Evolutionary conservation across 2,888 invertebrate genomes (phyloP).

Genomic region (Caenorhabditis doughertyi): DNA sequence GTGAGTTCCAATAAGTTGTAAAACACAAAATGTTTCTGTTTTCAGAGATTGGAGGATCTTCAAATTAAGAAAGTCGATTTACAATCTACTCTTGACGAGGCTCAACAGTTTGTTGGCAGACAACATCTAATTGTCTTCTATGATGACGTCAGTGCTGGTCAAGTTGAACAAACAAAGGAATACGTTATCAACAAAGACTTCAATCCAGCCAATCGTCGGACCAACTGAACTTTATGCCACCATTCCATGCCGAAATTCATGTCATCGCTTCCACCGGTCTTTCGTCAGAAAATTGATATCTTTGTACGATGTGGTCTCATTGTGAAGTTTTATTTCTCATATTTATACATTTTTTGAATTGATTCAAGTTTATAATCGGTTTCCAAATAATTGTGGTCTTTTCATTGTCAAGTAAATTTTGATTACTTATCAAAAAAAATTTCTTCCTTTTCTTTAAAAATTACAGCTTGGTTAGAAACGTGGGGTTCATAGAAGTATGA

Average conservation of each 20-base stretch:
- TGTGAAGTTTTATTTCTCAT: too few species aligned
- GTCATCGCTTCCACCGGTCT: not conserved
- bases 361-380: too few species aligned
- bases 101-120: conserved; percentile 47
- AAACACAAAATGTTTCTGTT: not conserved
- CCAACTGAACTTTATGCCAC: not conserved
- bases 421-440: too few species aligned
- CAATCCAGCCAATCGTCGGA: conserved; percentile 13
- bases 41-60: conserved; percentile 54
- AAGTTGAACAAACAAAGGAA: conserved; percentile 14
- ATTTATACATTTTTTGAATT: too few species aligned
- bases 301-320: too few species aligned
- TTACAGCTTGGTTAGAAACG: too few species aligned
- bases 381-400: too few species aligned
- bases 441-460: too few species aligned
- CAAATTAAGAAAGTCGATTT: not conserved
- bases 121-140: conserved; percentile 61
- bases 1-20: conserved; percentile 10
- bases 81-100: conserved; percentile 21
- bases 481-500: too few species aligned
- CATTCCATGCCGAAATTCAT: not conserved
- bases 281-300: not conserved
- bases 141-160: conserved; percentile 39
- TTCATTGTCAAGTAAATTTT: too few species aligned
- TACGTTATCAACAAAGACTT: conserved; percentile 48